Evolutionary conservation across 2,888 invertebrate species (phyloP), one percentile per base, ranked within the genome.

Genomic region (Zele albiditarsus): DNA sequence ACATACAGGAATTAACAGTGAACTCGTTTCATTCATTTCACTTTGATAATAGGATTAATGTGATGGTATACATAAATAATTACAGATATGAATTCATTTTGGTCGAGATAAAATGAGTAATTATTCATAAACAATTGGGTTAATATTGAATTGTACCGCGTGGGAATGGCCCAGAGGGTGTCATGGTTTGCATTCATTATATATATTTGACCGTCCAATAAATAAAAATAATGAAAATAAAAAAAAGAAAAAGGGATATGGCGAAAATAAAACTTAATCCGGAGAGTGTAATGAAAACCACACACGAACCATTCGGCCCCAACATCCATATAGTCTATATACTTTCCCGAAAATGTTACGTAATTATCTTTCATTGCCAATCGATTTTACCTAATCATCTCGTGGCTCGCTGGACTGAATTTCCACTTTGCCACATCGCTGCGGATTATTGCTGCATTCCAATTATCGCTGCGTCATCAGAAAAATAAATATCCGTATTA

Each of bases 361-460:
- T 74, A 74, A 70, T 74, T 74, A 74, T 74, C n/a, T 58, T 33
- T 53, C 23, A 63, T 12, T 28, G 42, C 33, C 14, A 27, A 65
- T 70, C 65, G 70, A 74, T 74, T 66, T 65, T 70, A 27, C 65
- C 42, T 63, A 57, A 70, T 66, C 33, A 65, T 33, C 33, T 46
- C 20, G 38, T 57, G 25, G 62, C 33, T 57, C 65, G 28, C 5
- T 65, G 70, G 20, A 8, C 33, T 20, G 23, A 53, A 53, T 72
- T 65, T 31, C 65, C 65, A 33, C 42, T 72, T 38, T 57, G n/a
- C 20, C 25, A 60, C 53, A 38, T 27, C 28, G 62, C 23, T 53
- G 25, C 38, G 20, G 49, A 65, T 74, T 58, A 46, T 46, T 31
- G 4, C 53, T 8, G 20, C 2, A 53, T 5, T 23, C 16, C 20